Evolutionary conservation across 2,888 invertebrate genomes (phyloP).

Genomic region (Altica lythri): DNA sequence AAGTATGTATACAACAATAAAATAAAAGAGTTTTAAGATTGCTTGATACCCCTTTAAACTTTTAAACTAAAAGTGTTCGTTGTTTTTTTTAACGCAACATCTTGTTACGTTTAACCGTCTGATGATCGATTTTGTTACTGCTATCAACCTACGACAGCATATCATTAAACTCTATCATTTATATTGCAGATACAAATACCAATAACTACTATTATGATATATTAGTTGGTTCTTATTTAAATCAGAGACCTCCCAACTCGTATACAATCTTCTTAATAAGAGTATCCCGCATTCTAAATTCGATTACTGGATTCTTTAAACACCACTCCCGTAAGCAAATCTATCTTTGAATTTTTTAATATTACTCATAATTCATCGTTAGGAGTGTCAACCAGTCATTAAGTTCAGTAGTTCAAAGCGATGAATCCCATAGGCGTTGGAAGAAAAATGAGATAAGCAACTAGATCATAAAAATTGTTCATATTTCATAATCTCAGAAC

Average conservation of each 20-base stretch:
- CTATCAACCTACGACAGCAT: too few relatives aligned
- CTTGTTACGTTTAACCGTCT: too few relatives aligned
- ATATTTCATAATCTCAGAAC: constrained; percentile 1
- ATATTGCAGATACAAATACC: too few relatives aligned
- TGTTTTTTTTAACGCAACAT: too few relatives aligned
- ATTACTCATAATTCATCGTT: constrained; percentile 21
- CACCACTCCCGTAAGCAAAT: background rate
- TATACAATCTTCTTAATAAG: constrained; percentile 4
- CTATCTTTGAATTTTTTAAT: constrained; percentile 18
- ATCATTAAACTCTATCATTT: too few relatives aligned
- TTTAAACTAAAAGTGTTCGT: too few relatives aligned
- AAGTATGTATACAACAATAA: too few relatives aligned
- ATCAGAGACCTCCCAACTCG: constrained; percentile 1
- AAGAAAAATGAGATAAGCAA: background rate
- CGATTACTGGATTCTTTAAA: background rate
- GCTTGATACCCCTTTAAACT: too few relatives aligned
- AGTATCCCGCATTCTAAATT: constrained; percentile 1
- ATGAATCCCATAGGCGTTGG: constrained; percentile 5
- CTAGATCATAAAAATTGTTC: constrained; percentile 3
- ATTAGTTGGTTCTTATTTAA: background rate
- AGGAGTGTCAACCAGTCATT: constrained; percentile 18
- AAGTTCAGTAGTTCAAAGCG: constrained; percentile 6
- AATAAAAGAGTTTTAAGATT: too few relatives aligned
- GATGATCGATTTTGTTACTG: too few relatives aligned
- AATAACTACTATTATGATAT: too few relatives aligned